phyloP scores from a whole-genome alignment of 2,113 vertebrate genomes.

The Podarcis raffonei region DNA sequence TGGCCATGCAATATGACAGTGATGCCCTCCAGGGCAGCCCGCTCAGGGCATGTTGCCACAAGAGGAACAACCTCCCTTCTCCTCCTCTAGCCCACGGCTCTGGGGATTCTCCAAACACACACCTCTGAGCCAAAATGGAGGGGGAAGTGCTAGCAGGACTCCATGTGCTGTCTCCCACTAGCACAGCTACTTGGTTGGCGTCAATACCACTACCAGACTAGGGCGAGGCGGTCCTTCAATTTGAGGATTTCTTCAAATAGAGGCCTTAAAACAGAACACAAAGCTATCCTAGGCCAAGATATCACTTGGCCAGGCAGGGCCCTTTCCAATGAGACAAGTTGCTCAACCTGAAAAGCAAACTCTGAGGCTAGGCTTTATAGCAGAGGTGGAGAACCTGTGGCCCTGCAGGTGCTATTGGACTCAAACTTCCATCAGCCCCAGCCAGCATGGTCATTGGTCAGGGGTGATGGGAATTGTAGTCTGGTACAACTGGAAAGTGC shows the following conservation, averaged over 20 bases:
- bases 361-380: neutral
- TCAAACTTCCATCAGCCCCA: no score
- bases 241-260: neutral
- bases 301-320: neutral
- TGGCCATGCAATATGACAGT: neutral
- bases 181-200: neutral
- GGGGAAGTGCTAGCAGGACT: neutral
- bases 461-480: neutral
- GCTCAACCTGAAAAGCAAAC: neutral
- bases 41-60: no score
- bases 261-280: neutral
- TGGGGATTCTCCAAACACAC: neutral
- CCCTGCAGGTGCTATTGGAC: no score
- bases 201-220: neutral
- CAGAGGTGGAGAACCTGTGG: no score
- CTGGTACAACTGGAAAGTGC: neutral
- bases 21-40: neutral
- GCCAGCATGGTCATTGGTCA: no score
- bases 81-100: no score
- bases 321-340: neutral
- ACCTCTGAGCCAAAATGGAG: neutral
- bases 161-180: neutral
- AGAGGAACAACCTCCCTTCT: no score
- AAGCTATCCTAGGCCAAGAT: neutral
- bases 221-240: neutral